Conservation (phyloP, 2,113 vertebrate species). For the Solea solea region DNA sequence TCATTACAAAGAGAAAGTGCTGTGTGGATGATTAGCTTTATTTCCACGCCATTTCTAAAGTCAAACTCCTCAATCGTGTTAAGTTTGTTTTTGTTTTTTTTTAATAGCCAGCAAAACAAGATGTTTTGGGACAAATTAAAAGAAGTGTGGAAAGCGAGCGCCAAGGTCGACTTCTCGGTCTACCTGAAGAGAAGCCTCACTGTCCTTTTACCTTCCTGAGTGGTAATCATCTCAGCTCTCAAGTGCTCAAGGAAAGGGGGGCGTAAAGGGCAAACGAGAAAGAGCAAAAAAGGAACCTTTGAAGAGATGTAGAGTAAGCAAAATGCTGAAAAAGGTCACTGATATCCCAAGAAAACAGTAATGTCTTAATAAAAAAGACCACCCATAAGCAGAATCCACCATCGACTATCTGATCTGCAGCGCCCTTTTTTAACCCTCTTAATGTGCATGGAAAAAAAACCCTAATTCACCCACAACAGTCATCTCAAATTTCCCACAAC, state of each 20-base stretch:
- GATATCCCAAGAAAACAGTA: constrained; percentile 18
- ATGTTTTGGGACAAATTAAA: constrained; percentile 30
- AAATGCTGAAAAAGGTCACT: constrained; percentile 31
- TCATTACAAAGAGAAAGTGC: background rate
- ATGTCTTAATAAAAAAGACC: constrained; percentile 28
- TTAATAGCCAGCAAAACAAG: constrained; percentile 19
- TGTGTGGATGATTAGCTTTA: background rate
- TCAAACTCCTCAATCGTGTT: constrained; percentile 38
- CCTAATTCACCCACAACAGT: background rate
- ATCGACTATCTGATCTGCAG: constrained; percentile 15
- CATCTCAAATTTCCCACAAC: background rate
- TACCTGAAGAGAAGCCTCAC: constrained; percentile 24
- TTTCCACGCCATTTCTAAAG: constrained; percentile 16
- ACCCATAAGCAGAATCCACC: constrained; percentile 2
- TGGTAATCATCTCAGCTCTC: constrained; percentile 41
- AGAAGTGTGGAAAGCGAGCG: constrained; percentile 15
- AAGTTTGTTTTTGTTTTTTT: background rate
- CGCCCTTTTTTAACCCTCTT: constrained; percentile 17
- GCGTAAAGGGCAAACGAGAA: constrained; percentile 33
- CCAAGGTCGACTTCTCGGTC: constrained; percentile 50
- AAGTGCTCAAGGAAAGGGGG: constrained; percentile 18
- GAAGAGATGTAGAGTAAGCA: constrained; percentile 15
- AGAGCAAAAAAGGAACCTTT: constrained; percentile 22
- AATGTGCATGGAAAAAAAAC: constrained; percentile 8
- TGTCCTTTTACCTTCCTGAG: constrained; percentile 44